Percentiles rank a stretch among this genome's conserved stretches.
These are phyloP conservation scores for Brachyopa scutellaris DNA, from an alignment of 2,888 invertebrate genomes.

Conservation along the genomic window DNA sequence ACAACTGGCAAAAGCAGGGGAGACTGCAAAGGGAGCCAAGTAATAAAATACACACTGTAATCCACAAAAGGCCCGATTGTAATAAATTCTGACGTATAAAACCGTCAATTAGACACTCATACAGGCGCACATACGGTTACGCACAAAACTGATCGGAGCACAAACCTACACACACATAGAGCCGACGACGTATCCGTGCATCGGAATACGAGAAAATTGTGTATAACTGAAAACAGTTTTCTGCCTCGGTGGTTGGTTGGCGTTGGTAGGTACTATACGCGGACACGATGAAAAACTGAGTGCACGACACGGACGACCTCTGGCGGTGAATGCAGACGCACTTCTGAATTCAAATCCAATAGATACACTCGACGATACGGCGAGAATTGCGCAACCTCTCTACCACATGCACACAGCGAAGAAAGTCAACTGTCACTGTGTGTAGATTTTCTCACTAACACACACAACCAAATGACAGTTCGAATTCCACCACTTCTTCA, in stretches of 20 bases:
- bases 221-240: slow-evolving; percentile 60
- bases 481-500: slow-evolving; percentile 67
- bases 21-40: slow-evolving; percentile 38
- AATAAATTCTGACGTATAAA: slow-evolving; percentile 74
- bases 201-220: slow-evolving; percentile 25
- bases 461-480: slow-evolving; percentile 14
- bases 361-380: slow-evolving; percentile 40
- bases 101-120: slow-evolving; percentile 69
- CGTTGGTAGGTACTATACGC: slow-evolving; percentile 44
- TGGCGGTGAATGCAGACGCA: slow-evolving; percentile 69
- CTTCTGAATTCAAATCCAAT: slow-evolving; percentile 58
- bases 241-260: slow-evolving; percentile 71
- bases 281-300: slow-evolving; percentile 14
- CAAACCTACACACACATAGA: slow-evolving; percentile 21
- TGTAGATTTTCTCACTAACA: slow-evolving; percentile 46
- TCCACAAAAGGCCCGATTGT: slow-evolving; percentile 73
- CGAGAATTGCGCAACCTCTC: slow-evolving; percentile 67
- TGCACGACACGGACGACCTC: slow-evolving; percentile 59
- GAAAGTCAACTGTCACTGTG: slow-evolving; percentile 28
- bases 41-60: slow-evolving; percentile 66
- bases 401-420: slow-evolving; percentile 18
- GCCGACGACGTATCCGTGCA: slow-evolving; percentile 13
- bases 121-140: slow-evolving; percentile 33
- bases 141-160: background rate
- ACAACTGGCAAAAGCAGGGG: slow-evolving; percentile 6